A percentile compares a stretch with the other conserved stretches of the same genome.
Evolutionary conservation across 2,888 invertebrate genomes (phyloP).

Genomic region (Allophyes oxyacanthae): DNA sequence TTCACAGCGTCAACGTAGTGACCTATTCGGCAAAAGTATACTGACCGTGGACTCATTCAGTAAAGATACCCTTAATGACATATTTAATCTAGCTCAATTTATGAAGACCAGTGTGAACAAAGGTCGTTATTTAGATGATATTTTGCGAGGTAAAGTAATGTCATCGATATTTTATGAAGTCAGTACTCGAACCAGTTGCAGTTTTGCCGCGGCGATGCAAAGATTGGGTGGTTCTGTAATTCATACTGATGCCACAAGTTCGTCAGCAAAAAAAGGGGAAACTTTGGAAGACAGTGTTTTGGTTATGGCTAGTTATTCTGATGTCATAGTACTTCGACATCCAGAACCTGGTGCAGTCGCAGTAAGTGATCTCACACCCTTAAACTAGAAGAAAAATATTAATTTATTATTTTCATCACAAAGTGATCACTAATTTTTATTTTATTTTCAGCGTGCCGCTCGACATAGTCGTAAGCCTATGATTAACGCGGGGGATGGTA

Average conservation of each 20-base stretch:
- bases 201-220: slow-evolving; percentile 99
- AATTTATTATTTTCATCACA: not conserved
- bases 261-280: slow-evolving; percentile 99
- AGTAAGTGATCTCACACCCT: slow-evolving; percentile 86
- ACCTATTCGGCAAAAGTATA: slow-evolving; percentile 93
- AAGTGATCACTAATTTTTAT: not conserved
- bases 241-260: slow-evolving; percentile 96
- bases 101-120: slow-evolving; percentile 95
- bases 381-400: not conserved
- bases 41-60: slow-evolving; percentile 95
- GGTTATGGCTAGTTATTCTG: slow-evolving; percentile 97
- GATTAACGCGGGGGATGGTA: slow-evolving; percentile 99
- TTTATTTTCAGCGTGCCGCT: slow-evolving; percentile 92
- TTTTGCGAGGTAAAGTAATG: slow-evolving; percentile 97
- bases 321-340: slow-evolving; percentile 98
- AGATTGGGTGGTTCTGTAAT: slow-evolving; percentile 98
- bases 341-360: slow-evolving; percentile 97
- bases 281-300: slow-evolving; percentile 96
- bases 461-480: slow-evolving; percentile 95
- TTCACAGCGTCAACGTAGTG: slow-evolving; percentile 84
- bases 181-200: slow-evolving; percentile 98
- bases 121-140: slow-evolving; percentile 95
- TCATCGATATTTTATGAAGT: slow-evolving; percentile 99
- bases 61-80: slow-evolving; percentile 96
- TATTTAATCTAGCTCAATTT: slow-evolving; percentile 97